phyloP scores from a whole-genome alignment of 2,113 vertebrate genomes.

The Carassius auratus region DNA sequence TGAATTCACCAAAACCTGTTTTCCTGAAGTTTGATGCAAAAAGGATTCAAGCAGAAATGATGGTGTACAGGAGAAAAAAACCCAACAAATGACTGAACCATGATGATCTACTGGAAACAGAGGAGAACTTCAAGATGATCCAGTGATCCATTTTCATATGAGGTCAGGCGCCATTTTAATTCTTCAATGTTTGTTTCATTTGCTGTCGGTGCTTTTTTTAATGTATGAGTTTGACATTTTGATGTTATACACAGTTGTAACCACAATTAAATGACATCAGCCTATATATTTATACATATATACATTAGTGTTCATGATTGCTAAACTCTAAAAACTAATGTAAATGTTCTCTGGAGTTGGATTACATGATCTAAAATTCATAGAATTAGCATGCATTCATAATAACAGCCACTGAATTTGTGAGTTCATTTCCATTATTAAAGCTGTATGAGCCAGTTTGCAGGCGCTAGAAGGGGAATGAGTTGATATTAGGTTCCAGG shows the following conservation, averaged over 20 bases:
- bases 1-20: slow-evolving; percentile 41
- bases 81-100: slow-evolving; percentile 7
- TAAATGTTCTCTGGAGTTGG: background rate
- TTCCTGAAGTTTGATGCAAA: background rate
- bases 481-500: background rate
- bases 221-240: background rate
- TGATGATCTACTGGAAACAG: slow-evolving; percentile 29
- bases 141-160: slow-evolving; percentile 37
- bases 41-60: slow-evolving; percentile 4
- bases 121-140: slow-evolving; percentile 15
- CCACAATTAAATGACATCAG: background rate
- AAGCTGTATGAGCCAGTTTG: background rate
- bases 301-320: background rate
- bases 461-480: background rate
- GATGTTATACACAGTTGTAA: background rate
- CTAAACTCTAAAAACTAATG: too few species aligned
- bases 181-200: background rate
- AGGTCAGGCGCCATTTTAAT: slow-evolving; percentile 66
- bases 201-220: background rate
- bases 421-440: background rate
- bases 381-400: background rate
- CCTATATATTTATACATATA: background rate
- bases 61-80: slow-evolving; percentile 10
- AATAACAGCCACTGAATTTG: background rate
- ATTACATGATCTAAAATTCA: background rate